phyloP scores from a whole-genome alignment of 2,113 vertebrate species.

The Nansenia antarctica region DNA sequence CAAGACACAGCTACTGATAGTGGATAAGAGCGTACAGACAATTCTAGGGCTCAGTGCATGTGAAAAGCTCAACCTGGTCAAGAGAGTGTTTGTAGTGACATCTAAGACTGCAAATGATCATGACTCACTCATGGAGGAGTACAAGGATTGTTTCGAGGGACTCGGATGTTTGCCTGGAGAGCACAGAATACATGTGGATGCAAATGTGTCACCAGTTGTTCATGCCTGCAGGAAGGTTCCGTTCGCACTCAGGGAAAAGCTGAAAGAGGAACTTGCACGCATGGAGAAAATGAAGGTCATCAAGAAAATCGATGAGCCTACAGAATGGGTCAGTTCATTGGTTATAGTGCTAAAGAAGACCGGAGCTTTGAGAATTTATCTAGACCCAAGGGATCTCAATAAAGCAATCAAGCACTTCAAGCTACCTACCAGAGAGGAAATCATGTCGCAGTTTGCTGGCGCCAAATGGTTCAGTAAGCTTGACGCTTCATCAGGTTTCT shows the following conservation, averaged over 20 bases:
- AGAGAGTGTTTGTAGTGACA: conserved; percentile 16
- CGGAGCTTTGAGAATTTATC: conserved; percentile 11
- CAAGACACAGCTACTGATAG: conserved; percentile 27
- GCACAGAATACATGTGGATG: conserved; percentile 15
- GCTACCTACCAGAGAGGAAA: conserved; percentile 12
- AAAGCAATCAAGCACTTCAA: conserved; percentile 31
- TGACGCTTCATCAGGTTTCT: too few species aligned
- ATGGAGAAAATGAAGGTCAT: conserved; percentile 14
- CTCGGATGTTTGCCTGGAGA: conserved; percentile 21
- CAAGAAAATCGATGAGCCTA: conserved; percentile 13
- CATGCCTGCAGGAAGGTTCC: conserved; percentile 28
- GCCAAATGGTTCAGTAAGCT: too few species aligned
- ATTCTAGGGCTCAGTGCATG: too few species aligned
- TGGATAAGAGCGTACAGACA: too few species aligned
- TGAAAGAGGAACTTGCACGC: conserved; percentile 2
- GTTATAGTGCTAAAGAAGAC: conserved; percentile 23
- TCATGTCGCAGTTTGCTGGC: conserved; percentile 10
- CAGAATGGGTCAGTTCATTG: conserved; percentile 21
- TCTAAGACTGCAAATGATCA: not conserved
- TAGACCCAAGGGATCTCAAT: too few species aligned
- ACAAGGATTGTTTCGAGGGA: conserved; percentile 19
- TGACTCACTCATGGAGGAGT: conserved; percentile 15
- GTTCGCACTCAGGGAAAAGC: conserved; percentile 11
- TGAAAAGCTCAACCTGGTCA: too few species aligned
- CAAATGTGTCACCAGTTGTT: conserved; percentile 11